Conservation (phyloP, 2,797 vertebrate genomes). For the Pangasius krempfi region DNA sequence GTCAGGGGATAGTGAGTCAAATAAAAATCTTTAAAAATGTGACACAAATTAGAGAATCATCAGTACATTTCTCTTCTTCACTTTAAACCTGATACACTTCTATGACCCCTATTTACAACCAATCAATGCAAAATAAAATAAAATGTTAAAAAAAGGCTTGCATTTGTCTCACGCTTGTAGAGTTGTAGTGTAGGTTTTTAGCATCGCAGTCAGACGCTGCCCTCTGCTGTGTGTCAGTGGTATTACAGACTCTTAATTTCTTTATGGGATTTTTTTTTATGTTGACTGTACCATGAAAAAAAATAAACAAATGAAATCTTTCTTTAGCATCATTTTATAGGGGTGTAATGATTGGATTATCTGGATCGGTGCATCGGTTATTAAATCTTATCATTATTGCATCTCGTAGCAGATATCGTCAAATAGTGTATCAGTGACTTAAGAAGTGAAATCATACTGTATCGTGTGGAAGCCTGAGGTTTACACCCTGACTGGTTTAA, state of each 20-base stretch:
- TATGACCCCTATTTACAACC: background rate
- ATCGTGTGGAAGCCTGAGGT: too few relatives aligned
- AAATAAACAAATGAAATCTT: background rate
- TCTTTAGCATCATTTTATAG: background rate
- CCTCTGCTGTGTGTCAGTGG: constrained; percentile 61
- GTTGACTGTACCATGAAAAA: background rate
- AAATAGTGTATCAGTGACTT: too few relatives aligned
- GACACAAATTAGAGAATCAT: background rate
- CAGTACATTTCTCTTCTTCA: background rate
- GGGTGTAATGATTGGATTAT: background rate
- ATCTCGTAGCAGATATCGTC: background rate
- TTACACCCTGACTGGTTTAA: background rate
- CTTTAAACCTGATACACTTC: background rate
- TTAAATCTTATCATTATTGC: background rate
- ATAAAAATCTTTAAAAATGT: background rate
- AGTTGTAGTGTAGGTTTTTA: background rate
- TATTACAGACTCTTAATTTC: background rate
- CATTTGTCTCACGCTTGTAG: background rate
- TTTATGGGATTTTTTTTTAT: background rate
- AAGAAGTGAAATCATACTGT: too few relatives aligned
- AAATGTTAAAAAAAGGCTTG: background rate
- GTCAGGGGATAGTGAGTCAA: constrained; percentile 58
- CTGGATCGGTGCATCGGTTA: too few relatives aligned
- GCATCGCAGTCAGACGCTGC: constrained; percentile 48
- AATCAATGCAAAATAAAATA: background rate